Evolutionary conservation across 2,888 invertebrate genomes (phyloP).

Genomic region (Brenthis daphne): DNA sequence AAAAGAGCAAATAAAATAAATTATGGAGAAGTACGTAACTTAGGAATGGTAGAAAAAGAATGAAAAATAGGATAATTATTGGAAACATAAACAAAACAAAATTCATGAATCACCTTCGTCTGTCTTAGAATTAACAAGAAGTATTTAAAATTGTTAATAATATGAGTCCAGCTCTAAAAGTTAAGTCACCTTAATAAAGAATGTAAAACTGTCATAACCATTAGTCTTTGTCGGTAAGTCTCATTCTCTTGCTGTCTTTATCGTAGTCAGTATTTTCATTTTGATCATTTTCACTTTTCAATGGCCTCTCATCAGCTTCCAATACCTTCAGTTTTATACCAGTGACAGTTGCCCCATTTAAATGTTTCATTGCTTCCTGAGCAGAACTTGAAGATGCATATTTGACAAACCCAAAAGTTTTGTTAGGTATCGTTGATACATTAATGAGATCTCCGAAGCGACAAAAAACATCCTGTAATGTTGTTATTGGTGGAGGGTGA

Average conservation of each 20-base stretch:
- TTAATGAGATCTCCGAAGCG: constrained; percentile 96
- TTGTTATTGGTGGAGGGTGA: constrained; percentile 86
- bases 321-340: constrained; percentile 93
- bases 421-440: constrained; percentile 92
- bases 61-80: no score
- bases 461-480: constrained; percentile 92
- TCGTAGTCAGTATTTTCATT: constrained; percentile 48
- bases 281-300: constrained; percentile 51
- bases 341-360: constrained; percentile 92
- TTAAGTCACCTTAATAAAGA: constrained; percentile 6
- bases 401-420: constrained; percentile 96
- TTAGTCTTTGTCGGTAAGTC: constrained; percentile 43
- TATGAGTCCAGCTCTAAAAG: constrained; percentile 17
- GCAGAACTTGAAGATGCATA: constrained; percentile 91
- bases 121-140: constrained; percentile 3
- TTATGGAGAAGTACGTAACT: no score
- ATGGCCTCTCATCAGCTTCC: constrained; percentile 90
- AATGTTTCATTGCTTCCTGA: constrained; percentile 84
- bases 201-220: neutral
- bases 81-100: no score
- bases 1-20: no score
- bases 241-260: constrained; percentile 60
- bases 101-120: neutral
- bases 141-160: constrained; percentile 4
- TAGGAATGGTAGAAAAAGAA: no score